phyloP scores from a whole-genome alignment of 1,140 invertebrate species.

The Eubasilissa regina region DNA sequence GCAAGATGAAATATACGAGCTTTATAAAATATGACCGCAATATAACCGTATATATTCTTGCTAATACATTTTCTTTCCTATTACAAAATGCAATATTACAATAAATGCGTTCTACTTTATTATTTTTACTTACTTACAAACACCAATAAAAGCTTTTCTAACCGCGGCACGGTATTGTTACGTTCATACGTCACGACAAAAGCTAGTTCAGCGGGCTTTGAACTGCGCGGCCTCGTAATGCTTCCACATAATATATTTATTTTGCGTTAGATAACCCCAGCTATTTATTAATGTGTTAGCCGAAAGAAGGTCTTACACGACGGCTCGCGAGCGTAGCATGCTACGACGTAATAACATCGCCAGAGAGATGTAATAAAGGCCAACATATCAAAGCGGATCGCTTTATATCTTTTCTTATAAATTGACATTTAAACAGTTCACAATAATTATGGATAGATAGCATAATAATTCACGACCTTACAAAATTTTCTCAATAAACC shows the following conservation, averaged over 20 bases:
- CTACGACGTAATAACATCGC: neutral
- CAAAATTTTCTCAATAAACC: too few relatives aligned
- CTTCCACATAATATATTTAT: neutral
- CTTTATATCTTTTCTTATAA: neutral
- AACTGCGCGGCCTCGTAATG: too few relatives aligned
- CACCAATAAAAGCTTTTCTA: constrained; percentile 32
- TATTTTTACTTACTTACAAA: neutral
- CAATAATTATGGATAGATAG: too few relatives aligned
- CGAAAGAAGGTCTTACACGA: constrained; percentile 5
- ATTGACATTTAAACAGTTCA: neutral
- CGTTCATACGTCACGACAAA: constrained; percentile 17
- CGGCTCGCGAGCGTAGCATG: neutral
- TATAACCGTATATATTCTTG: too few relatives aligned
- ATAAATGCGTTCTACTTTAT: constrained; percentile 12
- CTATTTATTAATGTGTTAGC: constrained; percentile 2
- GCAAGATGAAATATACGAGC: too few relatives aligned
- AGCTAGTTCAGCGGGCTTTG: too few relatives aligned
- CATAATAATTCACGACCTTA: too few relatives aligned
- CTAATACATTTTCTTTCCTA: too few relatives aligned
- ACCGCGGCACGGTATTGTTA: constrained; percentile 4
- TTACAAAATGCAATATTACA: constrained; percentile 3
- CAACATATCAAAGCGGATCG: neutral
- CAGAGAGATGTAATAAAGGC: neutral
- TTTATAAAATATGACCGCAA: too few relatives aligned
- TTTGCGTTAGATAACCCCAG: neutral